phyloP scores from a whole-genome alignment of 2,113 vertebrate genomes.

The Cricetomys ansorgei region DNA sequence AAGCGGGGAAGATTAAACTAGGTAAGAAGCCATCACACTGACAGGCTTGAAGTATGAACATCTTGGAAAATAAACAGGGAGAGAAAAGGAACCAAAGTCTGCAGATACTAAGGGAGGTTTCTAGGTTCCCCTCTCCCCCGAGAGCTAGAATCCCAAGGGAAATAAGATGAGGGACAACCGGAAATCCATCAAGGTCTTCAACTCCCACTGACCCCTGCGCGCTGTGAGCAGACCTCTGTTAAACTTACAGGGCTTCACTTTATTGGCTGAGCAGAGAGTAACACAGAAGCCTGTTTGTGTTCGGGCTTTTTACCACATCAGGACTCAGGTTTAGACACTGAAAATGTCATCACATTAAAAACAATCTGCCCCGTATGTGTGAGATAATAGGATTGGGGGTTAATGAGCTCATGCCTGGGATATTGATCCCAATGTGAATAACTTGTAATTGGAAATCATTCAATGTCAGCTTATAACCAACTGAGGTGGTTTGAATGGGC shows the following conservation, averaged over 20 bases:
- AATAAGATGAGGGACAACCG: neutral
- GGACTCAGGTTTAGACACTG: constrained; percentile 63
- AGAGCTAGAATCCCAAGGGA: neutral
- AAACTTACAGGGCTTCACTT: constrained; percentile 31
- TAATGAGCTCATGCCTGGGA: constrained; percentile 72
- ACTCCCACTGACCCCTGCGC: neutral
- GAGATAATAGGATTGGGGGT: constrained; percentile 68
- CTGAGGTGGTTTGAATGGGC: neutral
- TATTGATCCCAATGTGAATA: constrained; percentile 72
- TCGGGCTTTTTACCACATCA: constrained; percentile 39
- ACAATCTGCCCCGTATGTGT: constrained; percentile 71
- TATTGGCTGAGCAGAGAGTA: neutral
- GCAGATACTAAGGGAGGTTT: constrained; percentile 16
- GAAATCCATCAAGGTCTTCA: constrained; percentile 31
- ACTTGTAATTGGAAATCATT: constrained; percentile 62
- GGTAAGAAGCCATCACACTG: neutral
- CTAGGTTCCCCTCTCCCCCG: neutral
- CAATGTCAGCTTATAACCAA: constrained; percentile 55
- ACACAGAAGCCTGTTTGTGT: neutral
- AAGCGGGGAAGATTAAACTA: constrained; percentile 47
- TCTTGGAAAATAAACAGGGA: constrained; percentile 47
- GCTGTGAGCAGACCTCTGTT: neutral
- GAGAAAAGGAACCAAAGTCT: constrained; percentile 10
- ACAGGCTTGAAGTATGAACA: neutral
- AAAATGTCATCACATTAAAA: constrained; percentile 69